Evolutionary conservation across 2,113 vertebrate species (phyloP).

Genomic region (Athene cunicularia): DNA sequence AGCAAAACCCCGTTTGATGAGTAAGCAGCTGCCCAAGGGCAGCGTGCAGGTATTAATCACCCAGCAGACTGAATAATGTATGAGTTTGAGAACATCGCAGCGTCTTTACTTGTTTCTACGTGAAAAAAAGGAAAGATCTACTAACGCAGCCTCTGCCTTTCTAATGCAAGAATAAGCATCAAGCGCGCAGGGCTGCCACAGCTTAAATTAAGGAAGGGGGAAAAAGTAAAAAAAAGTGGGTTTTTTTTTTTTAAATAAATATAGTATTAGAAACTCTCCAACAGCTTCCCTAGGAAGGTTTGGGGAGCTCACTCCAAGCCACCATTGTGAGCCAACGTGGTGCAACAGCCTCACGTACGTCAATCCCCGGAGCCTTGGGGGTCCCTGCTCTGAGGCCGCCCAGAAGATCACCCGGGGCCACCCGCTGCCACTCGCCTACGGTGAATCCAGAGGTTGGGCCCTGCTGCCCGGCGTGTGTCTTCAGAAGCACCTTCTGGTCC

Average conservation of each 20-base stretch:
- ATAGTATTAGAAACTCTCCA: accelerated
- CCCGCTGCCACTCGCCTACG: accelerated
- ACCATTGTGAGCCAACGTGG: too few relatives aligned
- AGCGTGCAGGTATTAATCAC: neutral
- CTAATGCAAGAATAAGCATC: accelerated
- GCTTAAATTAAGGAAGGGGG: too few relatives aligned
- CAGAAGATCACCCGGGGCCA: neutral
- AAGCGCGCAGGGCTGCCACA: neutral
- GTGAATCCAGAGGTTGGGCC: accelerated
- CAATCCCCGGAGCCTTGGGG: neutral
- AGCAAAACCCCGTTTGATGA: neutral
- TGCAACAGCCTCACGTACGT: accelerated
- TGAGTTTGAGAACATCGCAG: accelerated
- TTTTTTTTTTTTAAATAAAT: too few relatives aligned
- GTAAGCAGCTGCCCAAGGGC: neutral
- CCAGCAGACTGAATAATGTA: neutral
- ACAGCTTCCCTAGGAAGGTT: neutral
- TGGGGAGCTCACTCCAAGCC: neutral
- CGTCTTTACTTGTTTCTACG: neutral
- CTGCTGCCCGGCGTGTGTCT: neutral
- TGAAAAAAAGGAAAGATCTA: neutral
- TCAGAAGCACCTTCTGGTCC: neutral
- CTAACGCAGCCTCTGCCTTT: neutral
- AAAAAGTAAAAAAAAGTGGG: neutral
- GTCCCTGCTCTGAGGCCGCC: neutral